These are phyloP conservation scores for Cervus canadensis DNA, from an alignment of 2,113 vertebrate species.

Conservation along the genomic window DNA sequence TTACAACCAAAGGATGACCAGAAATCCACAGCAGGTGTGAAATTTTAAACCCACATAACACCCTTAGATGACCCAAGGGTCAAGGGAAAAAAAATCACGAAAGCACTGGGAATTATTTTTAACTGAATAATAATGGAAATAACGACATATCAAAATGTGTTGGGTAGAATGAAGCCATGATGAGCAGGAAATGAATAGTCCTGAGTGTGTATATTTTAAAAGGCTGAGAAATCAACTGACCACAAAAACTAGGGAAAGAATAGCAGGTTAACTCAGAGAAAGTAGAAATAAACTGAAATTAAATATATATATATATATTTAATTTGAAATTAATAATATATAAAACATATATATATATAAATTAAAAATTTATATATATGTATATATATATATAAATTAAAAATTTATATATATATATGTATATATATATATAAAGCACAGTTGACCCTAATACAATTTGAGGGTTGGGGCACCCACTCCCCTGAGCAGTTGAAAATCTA, in stretches of 20 bases:
- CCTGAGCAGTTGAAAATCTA: neutral
- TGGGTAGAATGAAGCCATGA: accelerated
- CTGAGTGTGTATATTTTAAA: accelerated
- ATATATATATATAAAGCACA: neutral
- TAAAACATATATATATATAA: neutral
- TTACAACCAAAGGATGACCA: neutral
- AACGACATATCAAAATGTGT: accelerated
- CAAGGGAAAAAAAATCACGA: neutral
- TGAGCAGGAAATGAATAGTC: accelerated
- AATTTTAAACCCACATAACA: accelerated
- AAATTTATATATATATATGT: too few relatives aligned
- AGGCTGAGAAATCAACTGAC: neutral
- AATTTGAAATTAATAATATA: neutral
- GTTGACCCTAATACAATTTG: neutral
- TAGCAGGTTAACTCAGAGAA: neutral
- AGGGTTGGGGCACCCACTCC: neutral
- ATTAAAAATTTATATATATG: neutral
- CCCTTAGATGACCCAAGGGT: neutral
- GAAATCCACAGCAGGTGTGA: neutral
- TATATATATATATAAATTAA: too few relatives aligned
- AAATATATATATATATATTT: neutral
- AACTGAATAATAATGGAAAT: neutral
- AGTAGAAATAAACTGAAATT: neutral
- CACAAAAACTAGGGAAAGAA: neutral
- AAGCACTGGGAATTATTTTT: too few relatives aligned